Evolutionary conservation across 2,797 vertebrate species (phyloP).

Genomic region (Aselliscus stoliczkanus): DNA sequence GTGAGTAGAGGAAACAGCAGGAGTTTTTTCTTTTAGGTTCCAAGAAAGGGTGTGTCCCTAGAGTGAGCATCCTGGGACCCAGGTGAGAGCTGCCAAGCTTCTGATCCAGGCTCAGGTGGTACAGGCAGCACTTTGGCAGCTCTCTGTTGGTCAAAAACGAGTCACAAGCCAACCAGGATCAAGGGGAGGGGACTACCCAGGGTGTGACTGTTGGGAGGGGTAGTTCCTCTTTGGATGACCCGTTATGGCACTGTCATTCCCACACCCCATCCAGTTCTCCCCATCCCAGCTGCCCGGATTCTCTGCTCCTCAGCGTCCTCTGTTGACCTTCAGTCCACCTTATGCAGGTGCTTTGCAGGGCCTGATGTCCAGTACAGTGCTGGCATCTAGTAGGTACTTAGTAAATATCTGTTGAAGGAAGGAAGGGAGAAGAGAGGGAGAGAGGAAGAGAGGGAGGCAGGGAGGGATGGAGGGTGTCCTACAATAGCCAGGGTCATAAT

Average conservation of each 20-base stretch:
- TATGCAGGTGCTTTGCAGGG: not conserved
- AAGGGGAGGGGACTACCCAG: no score
- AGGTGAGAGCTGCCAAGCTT: not conserved
- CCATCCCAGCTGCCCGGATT: not conserved
- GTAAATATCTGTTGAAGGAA: not conserved
- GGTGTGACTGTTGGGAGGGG: not conserved
- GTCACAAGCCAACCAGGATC: not conserved
- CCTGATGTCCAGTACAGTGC: not conserved
- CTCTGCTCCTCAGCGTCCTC: not conserved
- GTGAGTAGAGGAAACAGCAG: not conserved
- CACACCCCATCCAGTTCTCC: not conserved
- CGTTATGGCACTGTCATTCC: no score
- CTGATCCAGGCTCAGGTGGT: not conserved
- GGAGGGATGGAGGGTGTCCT: not conserved
- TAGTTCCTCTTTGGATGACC: not conserved
- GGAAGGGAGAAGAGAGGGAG: no score
- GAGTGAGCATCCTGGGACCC: not conserved
- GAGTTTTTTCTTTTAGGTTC: not conserved
- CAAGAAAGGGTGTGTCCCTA: not conserved
- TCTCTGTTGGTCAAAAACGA: not conserved
- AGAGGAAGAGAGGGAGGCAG: no score
- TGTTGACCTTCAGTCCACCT: not conserved
- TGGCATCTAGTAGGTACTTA: not conserved
- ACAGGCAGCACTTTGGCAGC: not conserved
- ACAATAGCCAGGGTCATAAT: no score